Evolutionary conservation across 2,888 invertebrate genomes (phyloP).

Genomic region (Andrena praecox): DNA sequence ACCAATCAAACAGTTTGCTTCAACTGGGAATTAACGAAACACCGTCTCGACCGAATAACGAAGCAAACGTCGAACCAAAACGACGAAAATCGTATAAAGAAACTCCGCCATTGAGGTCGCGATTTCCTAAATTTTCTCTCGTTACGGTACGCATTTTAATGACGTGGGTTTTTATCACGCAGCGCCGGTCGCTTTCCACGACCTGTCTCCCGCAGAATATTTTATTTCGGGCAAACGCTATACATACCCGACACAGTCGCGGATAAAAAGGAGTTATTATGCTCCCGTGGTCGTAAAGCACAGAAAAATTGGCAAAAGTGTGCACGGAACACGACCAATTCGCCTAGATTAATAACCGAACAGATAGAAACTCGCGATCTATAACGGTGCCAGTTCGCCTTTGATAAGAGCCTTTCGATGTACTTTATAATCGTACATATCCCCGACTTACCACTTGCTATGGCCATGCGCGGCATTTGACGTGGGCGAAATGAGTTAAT

Average conservation of each 20-base stretch:
- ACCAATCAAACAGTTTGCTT: not conserved
- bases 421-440: too few relatives aligned
- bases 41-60: not conserved
- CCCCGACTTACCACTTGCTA: too few relatives aligned
- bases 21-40: not conserved
- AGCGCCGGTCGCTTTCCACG: not conserved
- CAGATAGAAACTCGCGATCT: slow-evolving; percentile 65
- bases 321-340: slow-evolving; percentile 41
- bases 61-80: not conserved
- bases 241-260: slow-evolving; percentile 2
- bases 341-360: slow-evolving; percentile 59
- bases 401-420: slow-evolving; percentile 62
- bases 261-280: slow-evolving; percentile 45
- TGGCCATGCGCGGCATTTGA: too few relatives aligned
- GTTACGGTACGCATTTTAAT: not conserved
- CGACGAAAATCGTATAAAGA: not conserved
- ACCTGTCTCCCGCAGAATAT: not conserved
- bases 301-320: slow-evolving; percentile 16
- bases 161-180: not conserved
- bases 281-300: slow-evolving; percentile 13
- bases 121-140: slow-evolving; percentile 6
- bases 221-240: slow-evolving; percentile 19
- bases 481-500: too few relatives aligned
- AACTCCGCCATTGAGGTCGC: not conserved
- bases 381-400: slow-evolving; percentile 64